Evolutionary conservation across 1,140 invertebrate species (phyloP), one percentile per base, ranked within the genome.

Genomic region (Polypedilum vanderplanki): DNA sequence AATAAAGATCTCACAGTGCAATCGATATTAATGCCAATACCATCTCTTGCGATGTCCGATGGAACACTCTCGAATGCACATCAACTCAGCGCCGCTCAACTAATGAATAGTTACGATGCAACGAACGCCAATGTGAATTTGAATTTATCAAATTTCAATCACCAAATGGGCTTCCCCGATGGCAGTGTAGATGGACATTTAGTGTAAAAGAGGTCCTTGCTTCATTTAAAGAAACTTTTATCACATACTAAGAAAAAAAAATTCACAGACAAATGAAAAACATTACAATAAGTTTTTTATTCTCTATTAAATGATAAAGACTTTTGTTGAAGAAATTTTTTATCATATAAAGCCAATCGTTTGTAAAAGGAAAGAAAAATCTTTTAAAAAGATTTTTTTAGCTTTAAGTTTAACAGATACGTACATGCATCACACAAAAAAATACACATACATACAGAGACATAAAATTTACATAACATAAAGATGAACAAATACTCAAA

Each of bases 81-180:
- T 70, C 46, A 57, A n/a, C 20, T 70, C 17, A 70, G 65, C 20
- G 65, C 65, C 20, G 65, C 65, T 18, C 65, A 70, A 70, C 65
- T 70, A 20, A 70, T 70, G 17, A 70, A 70, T 22, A 70, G 18
- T 70, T 70, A 20, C 65, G 65, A 70, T 70, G 65, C 65, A 70
- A 70, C 65, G 65, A 70, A 70, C 20, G 65, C 65, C 65, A 70
- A 70, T 70, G 17, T 70, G 17, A 70, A 70, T 70, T 70, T 70
- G 20, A 70, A 70, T 70, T 20, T 22, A 70, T 70, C 46, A 57
- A 57, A 57, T 57, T 57, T 70, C 65, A 70, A 70, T 70, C 65
- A 70, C 17, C 65, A 70, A 70, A 70, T 70, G 65, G 65, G 65
- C 65, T 70, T 70, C 20, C 65, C 65, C 65, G 65, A 70, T 70